Evolutionary conservation across 2,797 vertebrate species (phyloP).

Genomic region (Heliangelus exortis): DNA sequence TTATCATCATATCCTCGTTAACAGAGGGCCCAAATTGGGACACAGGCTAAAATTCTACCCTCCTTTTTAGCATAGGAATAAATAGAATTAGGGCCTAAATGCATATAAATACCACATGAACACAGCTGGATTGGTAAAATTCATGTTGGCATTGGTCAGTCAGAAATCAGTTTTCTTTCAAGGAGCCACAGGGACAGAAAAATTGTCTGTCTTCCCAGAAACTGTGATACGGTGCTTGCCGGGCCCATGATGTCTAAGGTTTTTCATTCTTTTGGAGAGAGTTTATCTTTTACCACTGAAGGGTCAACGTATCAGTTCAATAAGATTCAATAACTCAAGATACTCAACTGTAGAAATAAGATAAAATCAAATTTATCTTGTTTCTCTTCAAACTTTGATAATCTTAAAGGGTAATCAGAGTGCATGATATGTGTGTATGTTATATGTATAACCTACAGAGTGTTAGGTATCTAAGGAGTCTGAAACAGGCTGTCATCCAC

Average conservation of each 20-base stretch:
- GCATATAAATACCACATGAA: not conserved
- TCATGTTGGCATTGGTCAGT: not conserved
- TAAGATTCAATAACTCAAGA: not conserved
- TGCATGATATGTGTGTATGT: rapidly evolving
- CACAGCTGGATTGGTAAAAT: not conserved
- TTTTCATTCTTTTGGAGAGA: not conserved
- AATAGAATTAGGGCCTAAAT: not conserved
- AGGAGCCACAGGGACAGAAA: not conserved
- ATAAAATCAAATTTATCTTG: not conserved
- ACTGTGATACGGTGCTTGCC: not conserved
- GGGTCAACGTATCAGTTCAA: not conserved
- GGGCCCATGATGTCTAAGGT: rapidly evolving
- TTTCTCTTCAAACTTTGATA: not conserved
- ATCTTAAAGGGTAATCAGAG: not conserved
- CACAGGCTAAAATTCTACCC: not conserved
- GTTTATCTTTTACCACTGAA: not conserved
- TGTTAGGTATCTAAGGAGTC: not conserved
- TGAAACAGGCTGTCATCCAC: not conserved
- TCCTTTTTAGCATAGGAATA: not conserved
- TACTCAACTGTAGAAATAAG: not conserved
- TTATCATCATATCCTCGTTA: not conserved
- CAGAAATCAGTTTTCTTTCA: not conserved
- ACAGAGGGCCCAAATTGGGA: not conserved
- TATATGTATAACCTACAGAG: not conserved
- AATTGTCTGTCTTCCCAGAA: not conserved